phyloP scores from a whole-genome alignment of 2,888 invertebrate genomes.

The Hemicrepidius hirtus region DNA sequence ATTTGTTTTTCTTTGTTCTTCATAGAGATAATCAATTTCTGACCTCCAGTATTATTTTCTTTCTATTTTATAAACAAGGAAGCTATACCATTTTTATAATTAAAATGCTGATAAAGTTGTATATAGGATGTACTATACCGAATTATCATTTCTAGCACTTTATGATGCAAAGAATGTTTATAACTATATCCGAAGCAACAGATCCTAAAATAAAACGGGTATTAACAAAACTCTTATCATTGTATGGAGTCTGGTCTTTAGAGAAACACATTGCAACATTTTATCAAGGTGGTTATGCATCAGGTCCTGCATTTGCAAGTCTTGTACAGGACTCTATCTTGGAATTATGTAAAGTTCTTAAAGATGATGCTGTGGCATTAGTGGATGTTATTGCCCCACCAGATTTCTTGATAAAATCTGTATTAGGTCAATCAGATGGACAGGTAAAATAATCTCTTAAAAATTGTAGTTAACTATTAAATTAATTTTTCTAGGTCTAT shows the following conservation, averaged over 20 bases:
- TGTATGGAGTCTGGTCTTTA: conserved; percentile 81
- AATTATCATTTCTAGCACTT: conserved; percentile 75
- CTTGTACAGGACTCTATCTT: conserved; percentile 82
- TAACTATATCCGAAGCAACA: conserved; percentile 69
- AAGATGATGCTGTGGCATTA: conserved; percentile 84
- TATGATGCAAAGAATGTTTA: conserved; percentile 74
- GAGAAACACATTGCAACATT: conserved; percentile 86
- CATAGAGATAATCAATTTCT: no score
- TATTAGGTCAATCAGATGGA: conserved; percentile 90
- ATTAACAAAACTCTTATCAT: conserved; percentile 76
- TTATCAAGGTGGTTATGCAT: conserved; percentile 80
- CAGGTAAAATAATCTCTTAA: conserved; percentile 74
- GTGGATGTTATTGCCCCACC: conserved; percentile 91
- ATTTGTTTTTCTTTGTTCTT: no score
- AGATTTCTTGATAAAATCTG: conserved; percentile 90
- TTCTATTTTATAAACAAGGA: no score
- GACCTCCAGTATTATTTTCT: no score
- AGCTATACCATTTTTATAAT: no score
- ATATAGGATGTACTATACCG: no score
- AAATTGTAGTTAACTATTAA: neutral
- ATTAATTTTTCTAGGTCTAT: conserved; percentile 77
- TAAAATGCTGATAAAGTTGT: no score
- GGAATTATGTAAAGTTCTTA: conserved; percentile 76
- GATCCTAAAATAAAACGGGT: conserved; percentile 74
- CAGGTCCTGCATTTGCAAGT: conserved; percentile 74